These are phyloP conservation scores for Andrena bicolor DNA, from an alignment of 2,888 invertebrate species.

Conservation along the genomic window DNA sequence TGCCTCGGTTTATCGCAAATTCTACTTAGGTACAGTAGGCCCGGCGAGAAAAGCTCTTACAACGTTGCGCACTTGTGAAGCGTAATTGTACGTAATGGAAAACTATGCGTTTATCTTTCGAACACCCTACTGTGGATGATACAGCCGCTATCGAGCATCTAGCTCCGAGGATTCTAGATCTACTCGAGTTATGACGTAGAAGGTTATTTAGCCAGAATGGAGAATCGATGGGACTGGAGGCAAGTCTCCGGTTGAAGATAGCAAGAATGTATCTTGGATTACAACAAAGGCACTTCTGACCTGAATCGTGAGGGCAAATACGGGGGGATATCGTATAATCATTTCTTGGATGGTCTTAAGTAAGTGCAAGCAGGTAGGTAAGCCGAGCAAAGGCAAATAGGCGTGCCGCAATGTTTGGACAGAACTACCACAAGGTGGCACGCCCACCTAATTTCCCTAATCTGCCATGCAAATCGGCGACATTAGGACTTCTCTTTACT, in stretches of 20 bases:
- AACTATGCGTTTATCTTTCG: no score
- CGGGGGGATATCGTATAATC: slow-evolving; percentile 48
- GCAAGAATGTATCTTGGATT: not conserved
- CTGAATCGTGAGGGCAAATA: slow-evolving; percentile 30
- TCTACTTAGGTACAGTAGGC: not conserved
- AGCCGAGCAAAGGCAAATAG: slow-evolving; percentile 58
- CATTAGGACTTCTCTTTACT: slow-evolving; percentile 78
- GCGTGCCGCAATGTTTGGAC: slow-evolving; percentile 74
- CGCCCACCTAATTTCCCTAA: slow-evolving; percentile 78
- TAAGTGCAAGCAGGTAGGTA: slow-evolving; percentile 62
- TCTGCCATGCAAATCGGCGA: slow-evolving; percentile 80
- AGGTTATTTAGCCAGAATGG: no score
- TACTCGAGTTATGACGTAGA: no score
- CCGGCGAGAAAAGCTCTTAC: slow-evolving; percentile 76
- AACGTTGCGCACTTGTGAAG: slow-evolving; percentile 65
- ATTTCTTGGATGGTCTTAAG: slow-evolving; percentile 54
- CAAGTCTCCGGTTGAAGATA: not conserved
- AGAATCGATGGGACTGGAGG: no score
- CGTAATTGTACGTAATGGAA: no score
- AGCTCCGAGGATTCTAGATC: no score
- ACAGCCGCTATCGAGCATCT: no score
- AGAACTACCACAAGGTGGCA: slow-evolving; percentile 74
- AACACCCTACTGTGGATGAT: no score
- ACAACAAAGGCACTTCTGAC: slow-evolving; percentile 27
- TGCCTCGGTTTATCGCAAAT: slow-evolving; percentile 23